A percentile compares a stretch with the other conserved stretches of the same genome.
phyloP scores from a whole-genome alignment of 2,888 invertebrate genomes.

The Dascillus cervinus region DNA sequence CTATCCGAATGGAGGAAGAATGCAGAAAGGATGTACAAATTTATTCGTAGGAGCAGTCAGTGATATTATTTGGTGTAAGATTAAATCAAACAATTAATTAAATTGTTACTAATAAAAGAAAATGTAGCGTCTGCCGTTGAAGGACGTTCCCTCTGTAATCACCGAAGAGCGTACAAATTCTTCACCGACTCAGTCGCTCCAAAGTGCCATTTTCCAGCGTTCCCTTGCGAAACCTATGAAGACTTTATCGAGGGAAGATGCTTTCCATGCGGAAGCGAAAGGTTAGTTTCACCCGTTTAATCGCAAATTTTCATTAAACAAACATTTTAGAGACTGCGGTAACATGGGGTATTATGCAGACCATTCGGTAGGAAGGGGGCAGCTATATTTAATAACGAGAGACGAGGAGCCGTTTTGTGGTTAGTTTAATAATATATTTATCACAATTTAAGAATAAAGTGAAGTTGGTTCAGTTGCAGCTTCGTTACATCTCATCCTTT shows the following conservation, averaged over 20 bases:
- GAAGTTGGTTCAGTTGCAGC: too few species aligned
- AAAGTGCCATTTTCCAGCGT: conserved; percentile 85
- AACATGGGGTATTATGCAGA: conserved; percentile 94
- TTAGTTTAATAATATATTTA: too few species aligned
- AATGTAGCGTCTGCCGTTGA: conserved; percentile 65
- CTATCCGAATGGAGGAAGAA: conserved; percentile 86
- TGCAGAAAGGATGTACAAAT: conserved; percentile 88
- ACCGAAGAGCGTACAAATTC: conserved; percentile 86
- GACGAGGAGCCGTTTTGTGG: conserved; percentile 91
- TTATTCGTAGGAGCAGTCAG: conserved; percentile 86
- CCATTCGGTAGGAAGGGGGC: conserved; percentile 72
- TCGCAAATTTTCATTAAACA: conserved; percentile 1
- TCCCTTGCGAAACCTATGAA: conserved; percentile 79
- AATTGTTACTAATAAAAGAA: conserved; percentile 1
- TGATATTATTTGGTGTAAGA: conserved; percentile 80
- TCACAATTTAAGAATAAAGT: too few species aligned
- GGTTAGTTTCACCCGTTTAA: conserved; percentile 23
- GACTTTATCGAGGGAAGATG: conserved; percentile 73
- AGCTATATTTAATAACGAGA: conserved; percentile 80
- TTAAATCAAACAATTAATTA: conserved; percentile 1
- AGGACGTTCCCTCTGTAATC: conserved; percentile 86
- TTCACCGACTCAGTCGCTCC: conserved; percentile 92
- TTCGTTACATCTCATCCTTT: too few species aligned
- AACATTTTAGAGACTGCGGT: conserved; percentile 54
- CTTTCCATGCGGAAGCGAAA: conserved; percentile 56